Base-by-base conservation (phyloP, 2,113 vertebrate species). In the Sylvilagus bachmani region DNA sequence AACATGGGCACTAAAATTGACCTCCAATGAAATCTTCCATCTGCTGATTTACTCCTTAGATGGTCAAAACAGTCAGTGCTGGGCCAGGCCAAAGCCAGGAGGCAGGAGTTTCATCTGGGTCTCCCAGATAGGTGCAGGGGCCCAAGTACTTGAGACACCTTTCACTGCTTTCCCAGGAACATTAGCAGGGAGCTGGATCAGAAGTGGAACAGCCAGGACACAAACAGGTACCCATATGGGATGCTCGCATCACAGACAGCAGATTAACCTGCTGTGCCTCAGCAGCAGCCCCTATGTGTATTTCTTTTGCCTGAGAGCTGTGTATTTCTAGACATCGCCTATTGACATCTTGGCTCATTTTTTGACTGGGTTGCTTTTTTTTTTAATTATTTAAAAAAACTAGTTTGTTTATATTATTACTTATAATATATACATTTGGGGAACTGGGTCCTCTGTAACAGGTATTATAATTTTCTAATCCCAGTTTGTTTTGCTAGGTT, bases 371-470 rank as follows among this genome's bases (percentile, higher is more conserved):
- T 38, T 55, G 13, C 53, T 16, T 81, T 70, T 53, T 84, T 84
- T 36, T 51, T n/a, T n/a, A n/a, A 10, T 55, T 19, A 58, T 74
- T 51, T 33, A 36, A 67, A 69, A 49, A 84, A 67, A 61, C 38
- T 61, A 75, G 73, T 89, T 75, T 86, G 17, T 58, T 58, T 77
- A 14, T 73, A 53, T 44, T 89, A 90, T 87, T 91, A 61, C 27
- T 81, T 85, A 44, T 36, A 91, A 88, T 92, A 17, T 38, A 89
- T 53, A 67, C 12, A 92, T 5, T 44, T 44, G 74, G 94, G 22
- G 19, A 85, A 86, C 67, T 78, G 95, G 55, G 73, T 83, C 80
- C 82, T 95, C 73, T 79, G 21, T 89, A 83, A 92, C 21, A 84
- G 33, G 58, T 78, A 89, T 78, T 81, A 25, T 16, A 77, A 89